Evolutionary conservation across 2,888 invertebrate genomes (phyloP).

Genomic region (Eristalis tenax): DNA sequence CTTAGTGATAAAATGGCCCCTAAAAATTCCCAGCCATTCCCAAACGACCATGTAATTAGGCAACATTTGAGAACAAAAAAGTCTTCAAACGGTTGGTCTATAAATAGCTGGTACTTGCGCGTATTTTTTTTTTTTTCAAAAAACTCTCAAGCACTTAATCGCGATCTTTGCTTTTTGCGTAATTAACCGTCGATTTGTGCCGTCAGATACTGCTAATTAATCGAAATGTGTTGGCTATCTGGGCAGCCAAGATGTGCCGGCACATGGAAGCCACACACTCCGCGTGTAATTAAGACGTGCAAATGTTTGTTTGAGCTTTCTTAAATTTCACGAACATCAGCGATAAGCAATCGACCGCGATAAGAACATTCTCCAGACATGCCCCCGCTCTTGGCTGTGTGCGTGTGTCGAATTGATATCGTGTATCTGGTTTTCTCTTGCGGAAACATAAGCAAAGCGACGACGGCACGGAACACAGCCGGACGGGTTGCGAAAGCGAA

Average conservation of each 20-base stretch:
- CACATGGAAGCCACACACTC: not conserved
- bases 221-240: not conserved
- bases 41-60: slow-evolving; percentile 1
- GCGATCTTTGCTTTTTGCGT: slow-evolving; percentile 11
- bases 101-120: not conserved
- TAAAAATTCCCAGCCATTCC: not conserved
- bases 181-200: slow-evolving; percentile 2
- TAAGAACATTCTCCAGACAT: not conserved
- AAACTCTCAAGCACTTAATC: not conserved
- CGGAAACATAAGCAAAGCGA: not conserved
- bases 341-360: not conserved
- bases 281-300: slow-evolving; percentile 1
- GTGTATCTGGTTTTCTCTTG: slow-evolving; percentile 4
- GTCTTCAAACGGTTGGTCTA: not conserved
- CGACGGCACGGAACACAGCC: not conserved
- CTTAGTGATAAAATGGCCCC: not conserved
- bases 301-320: not conserved
- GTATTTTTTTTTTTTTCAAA: not conserved
- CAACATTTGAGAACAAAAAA: not conserved
- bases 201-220: slow-evolving; percentile 13
- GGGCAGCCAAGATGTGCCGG: not conserved
- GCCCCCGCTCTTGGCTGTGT: too few species aligned
- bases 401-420: not conserved
- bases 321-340: not conserved
- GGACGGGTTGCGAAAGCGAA: not conserved